Conservation (phyloP, 2,113 vertebrate species). For the Daboia siamensis region DNA sequence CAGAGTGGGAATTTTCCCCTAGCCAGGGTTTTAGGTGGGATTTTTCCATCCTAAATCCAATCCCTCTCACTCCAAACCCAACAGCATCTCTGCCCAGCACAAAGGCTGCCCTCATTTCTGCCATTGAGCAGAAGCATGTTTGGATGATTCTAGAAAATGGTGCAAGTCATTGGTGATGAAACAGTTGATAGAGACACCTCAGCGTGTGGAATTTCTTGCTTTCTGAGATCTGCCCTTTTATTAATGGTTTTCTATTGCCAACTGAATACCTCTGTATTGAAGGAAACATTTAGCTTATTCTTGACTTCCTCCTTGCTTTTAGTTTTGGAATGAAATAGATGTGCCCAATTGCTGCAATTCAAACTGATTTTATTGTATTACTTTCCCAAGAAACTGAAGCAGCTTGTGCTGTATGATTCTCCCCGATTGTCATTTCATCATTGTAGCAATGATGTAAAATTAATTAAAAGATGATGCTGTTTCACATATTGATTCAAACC, state of each 20-base stretch:
- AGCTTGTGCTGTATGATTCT: background rate
- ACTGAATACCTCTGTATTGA: background rate
- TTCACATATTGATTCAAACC: background rate
- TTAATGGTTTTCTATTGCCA: background rate
- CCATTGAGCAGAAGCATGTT: background rate
- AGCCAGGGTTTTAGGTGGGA: background rate
- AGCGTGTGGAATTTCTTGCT: background rate
- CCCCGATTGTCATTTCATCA: background rate
- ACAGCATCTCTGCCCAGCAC: background rate
- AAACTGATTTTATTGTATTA: background rate
- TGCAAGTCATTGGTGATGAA: background rate
- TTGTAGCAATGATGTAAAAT: background rate
- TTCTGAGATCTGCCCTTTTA: background rate
- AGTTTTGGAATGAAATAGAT: background rate
- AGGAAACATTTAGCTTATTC: background rate
- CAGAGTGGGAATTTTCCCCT: background rate
- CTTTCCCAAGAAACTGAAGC: background rate
- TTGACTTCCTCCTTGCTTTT: background rate
- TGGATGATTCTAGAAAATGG: background rate
- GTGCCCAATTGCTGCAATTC: background rate
- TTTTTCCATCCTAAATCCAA: background rate
- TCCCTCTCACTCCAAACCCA: background rate
- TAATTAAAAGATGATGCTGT: background rate
- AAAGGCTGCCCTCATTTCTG: background rate
- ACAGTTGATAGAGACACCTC: background rate